Evolutionary conservation across 64 coral and sea anemone species (phyloP).

Genomic region (Trachythela sp.): DNA sequence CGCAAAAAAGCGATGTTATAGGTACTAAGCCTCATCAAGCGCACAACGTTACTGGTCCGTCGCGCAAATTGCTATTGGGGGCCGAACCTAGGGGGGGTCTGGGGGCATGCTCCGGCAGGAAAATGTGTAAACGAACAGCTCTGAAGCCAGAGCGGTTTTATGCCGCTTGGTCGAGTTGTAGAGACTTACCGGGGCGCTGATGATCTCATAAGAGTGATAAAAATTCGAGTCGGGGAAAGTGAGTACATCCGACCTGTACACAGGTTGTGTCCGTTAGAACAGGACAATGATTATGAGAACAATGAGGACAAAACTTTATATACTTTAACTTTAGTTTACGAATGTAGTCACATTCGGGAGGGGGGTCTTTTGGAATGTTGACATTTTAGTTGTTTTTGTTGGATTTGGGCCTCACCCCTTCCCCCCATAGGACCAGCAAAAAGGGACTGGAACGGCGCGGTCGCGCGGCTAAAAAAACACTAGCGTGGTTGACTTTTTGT

Average conservation of each 20-base stretch:
- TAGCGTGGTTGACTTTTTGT: neutral
- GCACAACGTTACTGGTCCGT: too few relatives aligned
- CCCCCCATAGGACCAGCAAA: neutral
- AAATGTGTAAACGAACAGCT: too few relatives aligned
- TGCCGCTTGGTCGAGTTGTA: neutral
- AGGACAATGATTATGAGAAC: neutral
- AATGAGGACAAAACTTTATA: neutral
- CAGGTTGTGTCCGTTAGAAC: neutral
- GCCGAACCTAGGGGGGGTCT: too few relatives aligned
- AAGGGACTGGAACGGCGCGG: neutral
- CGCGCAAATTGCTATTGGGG: too few relatives aligned
- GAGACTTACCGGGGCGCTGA: neutral
- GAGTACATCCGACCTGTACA: neutral
- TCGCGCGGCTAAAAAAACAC: neutral
- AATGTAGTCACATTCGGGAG: slow-evolving; percentile 3
- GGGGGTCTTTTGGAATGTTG: neutral
- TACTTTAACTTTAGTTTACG: neutral
- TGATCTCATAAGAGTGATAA: neutral
- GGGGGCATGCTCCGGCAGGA: too few relatives aligned
- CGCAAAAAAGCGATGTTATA: too few relatives aligned
- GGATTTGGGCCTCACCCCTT: neutral
- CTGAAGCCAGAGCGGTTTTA: too few relatives aligned
- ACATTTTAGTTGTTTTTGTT: too few relatives aligned
- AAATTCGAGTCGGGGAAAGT: neutral
- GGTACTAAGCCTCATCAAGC: too few relatives aligned